Evolutionary conservation across 2,113 vertebrate species (phyloP), one percentile per base, ranked within the genome.

Genomic region (Sinocyclocheilus anshuiensis): DNA sequence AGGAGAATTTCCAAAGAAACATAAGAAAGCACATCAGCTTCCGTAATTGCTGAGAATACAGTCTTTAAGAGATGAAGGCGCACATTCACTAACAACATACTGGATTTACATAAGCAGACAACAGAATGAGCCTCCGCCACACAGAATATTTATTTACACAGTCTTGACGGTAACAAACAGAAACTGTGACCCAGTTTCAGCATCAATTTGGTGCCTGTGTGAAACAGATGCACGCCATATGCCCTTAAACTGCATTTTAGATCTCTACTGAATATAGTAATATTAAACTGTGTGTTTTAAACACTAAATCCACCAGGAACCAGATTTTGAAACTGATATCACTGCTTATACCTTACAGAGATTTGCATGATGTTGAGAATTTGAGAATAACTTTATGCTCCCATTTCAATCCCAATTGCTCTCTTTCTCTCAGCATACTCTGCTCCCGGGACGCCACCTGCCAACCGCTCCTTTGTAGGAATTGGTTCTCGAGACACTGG

Each of bases 391-490:
- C 69, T 72, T n/a, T 72, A 20, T 42, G n/a, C 15, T 50, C 39
- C 24, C 22, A 42, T 79, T 48, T 78, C 6, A 75, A 33, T 29
- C 33, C 59, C 55, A 67, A 63, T 42, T 69, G 65, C 48, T 82
- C 53, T 39, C 22, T 86, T 48, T 90, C 92, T 94, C 86, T 92
- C 94, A 95, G 98, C 98, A 92, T 97, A 96, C 95, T 97, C 97
- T 89, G 92, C 97, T 93, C 97, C 98, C 90, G 96, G 96, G 94
- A 96, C 97, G 85, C 94, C 97, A 92, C 97, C 98, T 93, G 95
- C 97, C 94, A 97, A 96, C 95, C 96, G 97, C 93, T 92, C 97
- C 94, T 98, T 97, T 92, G 95, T 98, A 94, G 98, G 97, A 95
- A 95, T 99, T 93, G 96, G 95, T 92, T 95, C 97, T 92, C 96